These are phyloP conservation scores for Ctenoplectra terminalis DNA, from an alignment of 1,140 invertebrate genomes.

Conservation along the genomic window DNA sequence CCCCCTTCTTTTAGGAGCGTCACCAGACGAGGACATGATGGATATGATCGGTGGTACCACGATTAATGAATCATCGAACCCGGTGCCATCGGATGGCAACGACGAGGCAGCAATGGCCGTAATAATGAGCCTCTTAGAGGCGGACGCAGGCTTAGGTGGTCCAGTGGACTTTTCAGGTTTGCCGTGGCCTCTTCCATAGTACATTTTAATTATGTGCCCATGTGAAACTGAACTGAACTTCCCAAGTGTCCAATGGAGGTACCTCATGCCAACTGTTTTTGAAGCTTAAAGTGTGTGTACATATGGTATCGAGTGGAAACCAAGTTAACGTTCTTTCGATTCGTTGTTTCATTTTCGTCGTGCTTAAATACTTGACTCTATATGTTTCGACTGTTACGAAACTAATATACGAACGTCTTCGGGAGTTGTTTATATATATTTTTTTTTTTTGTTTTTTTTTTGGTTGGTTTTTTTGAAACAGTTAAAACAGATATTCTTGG, in stretches of 20 bases:
- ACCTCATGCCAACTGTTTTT: neutral
- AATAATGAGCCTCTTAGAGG: constrained; percentile 95
- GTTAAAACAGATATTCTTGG: constrained; percentile 20
- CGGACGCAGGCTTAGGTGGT: constrained; percentile 87
- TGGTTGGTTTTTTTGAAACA: neutral
- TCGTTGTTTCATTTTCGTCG: neutral
- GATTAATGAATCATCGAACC: constrained; percentile 82
- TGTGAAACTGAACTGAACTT: neutral
- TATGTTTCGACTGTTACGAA: neutral
- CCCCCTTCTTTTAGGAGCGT: constrained; percentile 75
- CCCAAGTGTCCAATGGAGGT: constrained; percentile 1
- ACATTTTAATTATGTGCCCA: constrained; percentile 10
- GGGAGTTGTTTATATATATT: too few relatives aligned
- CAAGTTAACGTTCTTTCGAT: neutral
- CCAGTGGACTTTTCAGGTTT: constrained; percentile 93
- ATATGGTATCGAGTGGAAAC: constrained; percentile 15
- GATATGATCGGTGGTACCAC: constrained; percentile 85
- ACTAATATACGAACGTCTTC: constrained; percentile 8
- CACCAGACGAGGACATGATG: constrained; percentile 84
- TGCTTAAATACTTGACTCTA: constrained; percentile 10
- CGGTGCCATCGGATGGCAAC: constrained; percentile 87
- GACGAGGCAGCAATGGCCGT: constrained; percentile 96
- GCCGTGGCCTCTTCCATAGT: constrained; percentile 92
- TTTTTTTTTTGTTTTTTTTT: too few relatives aligned
- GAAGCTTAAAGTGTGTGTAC: constrained; percentile 10